These are phyloP conservation scores for Emydura subglobosa DNA, from an alignment of 2,113 vertebrate genomes.

Conservation along the genomic window DNA sequence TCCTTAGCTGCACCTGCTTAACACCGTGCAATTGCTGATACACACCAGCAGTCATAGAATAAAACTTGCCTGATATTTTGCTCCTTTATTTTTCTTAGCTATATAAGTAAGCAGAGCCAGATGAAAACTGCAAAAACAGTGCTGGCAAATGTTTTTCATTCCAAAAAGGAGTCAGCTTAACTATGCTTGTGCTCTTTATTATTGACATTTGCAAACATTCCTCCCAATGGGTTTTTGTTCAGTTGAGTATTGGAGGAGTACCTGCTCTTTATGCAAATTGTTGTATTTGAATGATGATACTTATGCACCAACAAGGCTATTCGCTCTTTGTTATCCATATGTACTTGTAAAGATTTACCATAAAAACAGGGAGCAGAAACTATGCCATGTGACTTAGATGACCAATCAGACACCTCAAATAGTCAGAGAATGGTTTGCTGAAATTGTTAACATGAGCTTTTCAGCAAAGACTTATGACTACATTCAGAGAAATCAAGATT, in stretches of 20 bases:
- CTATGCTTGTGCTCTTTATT: accelerated
- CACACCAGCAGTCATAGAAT: accelerated
- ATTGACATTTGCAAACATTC: background rate
- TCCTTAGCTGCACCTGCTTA: accelerated
- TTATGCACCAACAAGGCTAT: background rate
- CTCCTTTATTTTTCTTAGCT: accelerated
- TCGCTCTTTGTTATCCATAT: background rate
- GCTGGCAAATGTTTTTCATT: background rate
- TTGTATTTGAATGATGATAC: background rate
- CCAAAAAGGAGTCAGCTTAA: accelerated
- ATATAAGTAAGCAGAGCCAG: background rate
- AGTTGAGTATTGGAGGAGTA: background rate
- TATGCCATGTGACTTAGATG: accelerated
- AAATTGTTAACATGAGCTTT: accelerated
- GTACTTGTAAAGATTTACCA: accelerated
- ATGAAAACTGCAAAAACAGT: accelerated
- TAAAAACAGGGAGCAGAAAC: background rate
- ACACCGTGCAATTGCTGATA: accelerated
- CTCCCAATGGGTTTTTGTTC: background rate
- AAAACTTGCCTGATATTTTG: accelerated
- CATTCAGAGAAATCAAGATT: accelerated
- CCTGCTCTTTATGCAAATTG: background rate
- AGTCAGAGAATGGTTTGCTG: background rate
- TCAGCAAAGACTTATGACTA: accelerated
- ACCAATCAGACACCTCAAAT: accelerated